Evolutionary conservation across 2,888 invertebrate genomes (phyloP), one percentile per base, ranked within the genome.

Genomic region (Mythimna albipuncta): DNA sequence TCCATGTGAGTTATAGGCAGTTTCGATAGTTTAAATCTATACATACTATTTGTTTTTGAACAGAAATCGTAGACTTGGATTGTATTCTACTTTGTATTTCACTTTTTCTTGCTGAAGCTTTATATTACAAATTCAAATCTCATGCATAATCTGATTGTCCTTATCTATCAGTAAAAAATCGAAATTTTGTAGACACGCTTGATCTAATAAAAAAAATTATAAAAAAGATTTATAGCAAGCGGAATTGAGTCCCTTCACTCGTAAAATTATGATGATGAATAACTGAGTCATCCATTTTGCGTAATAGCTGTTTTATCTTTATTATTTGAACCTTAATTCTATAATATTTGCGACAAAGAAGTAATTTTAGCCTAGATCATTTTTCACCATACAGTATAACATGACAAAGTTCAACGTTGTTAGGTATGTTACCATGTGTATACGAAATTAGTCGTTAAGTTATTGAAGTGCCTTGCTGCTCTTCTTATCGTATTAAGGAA

Each of bases 241-340:
- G 62, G 64, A 82, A 76, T 71, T 76, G 72, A 71, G 62, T 72
- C 41, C 63, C 73, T 47, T 57, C 58, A 57, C 64, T 84, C 83
- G 75, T 85, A 77, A 85, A 73, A 63, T 76, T 73, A 69, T 76
- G 69, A 59, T 71, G 74, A 86, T 76, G 76, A 71, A 76, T 77
- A 76, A 81, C 81, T 67, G 67, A 69, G 21, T 81, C 69, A 67
- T 66, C 63, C 41, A 52, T 61, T 81, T 64, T 57, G 57, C 13
- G 59, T 69, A 55, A 63, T 64, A 58, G 26, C 64, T 35, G 41
- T 54, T 64, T 80, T 61, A 68, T 50, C 70, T 77, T 69, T 68
- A 74, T 74, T 57, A 80, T 64, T 52, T 19, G 35, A 26, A n/a
- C 35, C 26, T 26, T 59, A 52, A 55, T 50, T 66, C 55, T 55